Base-by-base conservation (phyloP, 2,888 invertebrate genomes). In the Ecliptopera silaceata region DNA sequence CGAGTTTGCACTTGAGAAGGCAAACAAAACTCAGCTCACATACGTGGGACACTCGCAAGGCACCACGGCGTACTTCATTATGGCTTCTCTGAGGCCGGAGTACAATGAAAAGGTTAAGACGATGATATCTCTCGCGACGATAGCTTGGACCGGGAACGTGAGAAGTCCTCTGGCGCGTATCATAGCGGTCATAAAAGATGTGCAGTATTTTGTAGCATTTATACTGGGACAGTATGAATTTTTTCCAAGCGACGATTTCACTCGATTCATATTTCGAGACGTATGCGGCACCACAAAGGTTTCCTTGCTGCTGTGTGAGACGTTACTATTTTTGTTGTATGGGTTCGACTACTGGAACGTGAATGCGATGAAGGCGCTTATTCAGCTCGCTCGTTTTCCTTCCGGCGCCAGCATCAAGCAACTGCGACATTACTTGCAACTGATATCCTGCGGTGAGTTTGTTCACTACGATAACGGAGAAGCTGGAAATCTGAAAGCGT, bases 1-100 rank as follows among this genome's bases (percentile, higher is more conserved):
- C 36, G 94, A 97, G 72, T 93, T 93, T 71, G 85, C 94, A 6
- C 73, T 94, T 3, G 60, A 76, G 0, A 59, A 50, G 4, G 95
- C 95, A 0, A 86, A 87, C 0, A 82, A 88, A 11, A 63, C 86
- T 1, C 79, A 93, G 41, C 55, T 97, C 0, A 92, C 93, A 59
- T 96, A 95, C 74, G 82, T 95, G 11, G 97, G 96, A 0, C 95
- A 96, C 71, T 96, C 96, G 0, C 93, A 93, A 69, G 97, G 96
- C 13, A 93, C 93, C 0, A 93, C 94, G 0, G 75, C 80, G 1
- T 94, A 93, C 68, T 94, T 90, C 72, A 93, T 94, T 0, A 92
- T 94, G 93, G 84, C 91, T 38, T 92, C 93, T 0, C 82, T 91
- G 61, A 74, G 74, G 18, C 93, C 94, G 0, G 92, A 92, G 53